A percentile compares a stretch with the other conserved stretches of the same genome.
phyloP scores from a whole-genome alignment of 2,888 invertebrate genomes.

The Stramonita haemastoma region DNA sequence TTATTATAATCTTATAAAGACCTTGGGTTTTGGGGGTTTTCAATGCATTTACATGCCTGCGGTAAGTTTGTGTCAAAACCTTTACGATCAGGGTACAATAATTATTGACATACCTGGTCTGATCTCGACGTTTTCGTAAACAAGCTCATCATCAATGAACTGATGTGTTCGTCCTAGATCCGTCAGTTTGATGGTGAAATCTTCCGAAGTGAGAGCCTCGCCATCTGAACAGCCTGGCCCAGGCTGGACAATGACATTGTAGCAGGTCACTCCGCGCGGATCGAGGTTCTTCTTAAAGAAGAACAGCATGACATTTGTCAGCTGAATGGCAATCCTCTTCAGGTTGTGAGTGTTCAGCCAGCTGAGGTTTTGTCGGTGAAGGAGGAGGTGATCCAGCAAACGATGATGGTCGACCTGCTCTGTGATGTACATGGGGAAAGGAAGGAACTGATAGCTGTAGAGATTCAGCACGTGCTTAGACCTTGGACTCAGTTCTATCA shows the following conservation, averaged over 20 bases:
- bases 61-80: no score
- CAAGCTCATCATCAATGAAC: not conserved
- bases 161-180: slow-evolving; percentile 17
- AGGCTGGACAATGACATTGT: slow-evolving; percentile 18
- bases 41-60: no score
- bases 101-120: slow-evolving; percentile 32
- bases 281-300: not conserved
- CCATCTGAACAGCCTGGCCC: not conserved
- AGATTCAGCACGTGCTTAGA: not conserved
- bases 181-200: slow-evolving; percentile 17
- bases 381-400: slow-evolving; percentile 7
- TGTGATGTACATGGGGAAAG: slow-evolving; percentile 34
- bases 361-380: not conserved
- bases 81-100: no score
- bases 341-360: slow-evolving; percentile 1
- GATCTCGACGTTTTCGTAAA: not conserved
- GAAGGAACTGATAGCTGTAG: not conserved
- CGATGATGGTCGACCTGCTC: not conserved
- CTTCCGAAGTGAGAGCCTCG: not conserved
- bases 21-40: no score
- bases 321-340: not conserved
- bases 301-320: not conserved
- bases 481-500: not conserved
- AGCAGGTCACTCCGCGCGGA: slow-evolving; percentile 32
- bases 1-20: no score